Evolutionary conservation across 2,888 invertebrate genomes (phyloP), one percentile per base, ranked within the genome.

Genomic region (Melolontha melolontha): DNA sequence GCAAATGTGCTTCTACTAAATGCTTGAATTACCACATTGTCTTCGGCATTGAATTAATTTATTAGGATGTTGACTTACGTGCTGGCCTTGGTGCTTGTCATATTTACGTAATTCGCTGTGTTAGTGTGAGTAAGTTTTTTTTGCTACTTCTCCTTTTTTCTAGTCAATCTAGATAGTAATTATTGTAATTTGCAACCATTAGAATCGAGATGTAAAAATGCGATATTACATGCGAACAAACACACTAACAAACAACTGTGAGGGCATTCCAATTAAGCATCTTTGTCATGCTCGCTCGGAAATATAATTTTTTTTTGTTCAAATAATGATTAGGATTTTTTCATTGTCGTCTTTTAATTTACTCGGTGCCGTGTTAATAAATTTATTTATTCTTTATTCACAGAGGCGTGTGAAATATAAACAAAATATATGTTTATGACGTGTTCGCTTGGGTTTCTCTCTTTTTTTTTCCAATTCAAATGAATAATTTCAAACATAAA

Each of bases 31-130:
- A 40, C 54, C 16, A 29, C 54, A 54, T 54, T 54, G 54, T 62
- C 52, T 64, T 52, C 54, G 64, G 50, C 54, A 54, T 64, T 64
- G 64, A 64, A 54, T 64, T 64, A 54, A 64, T 64, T 64, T 64
- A 64, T 52, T 52, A 47, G 64, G 41, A 64, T 64, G 54, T 64
- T 64, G 64, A 51, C 64, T 64, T 54, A 40, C 29, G 34, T 27
- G 42, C 41, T 52, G 54, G 40, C 64, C 64, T 64, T 64, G 64
- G 54, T 22, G 39, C 49, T 47, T 63, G 11, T 49, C 49, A 39
- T 54, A 54, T 49, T 47, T 62, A 62, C 47, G 59, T 47, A 47
- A 62, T 44, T 14, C 27, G 5, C 22, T 41, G 41, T 22, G 7
- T 57, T n/a, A n/a, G 49, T 49, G 22, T 42, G 1, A 5, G 41